A percentile compares a stretch with the other conserved stretches of the same genome.
Evolutionary conservation across 2,797 vertebrate genomes (phyloP).

Genomic region (Pelodytes ibericus): DNA sequence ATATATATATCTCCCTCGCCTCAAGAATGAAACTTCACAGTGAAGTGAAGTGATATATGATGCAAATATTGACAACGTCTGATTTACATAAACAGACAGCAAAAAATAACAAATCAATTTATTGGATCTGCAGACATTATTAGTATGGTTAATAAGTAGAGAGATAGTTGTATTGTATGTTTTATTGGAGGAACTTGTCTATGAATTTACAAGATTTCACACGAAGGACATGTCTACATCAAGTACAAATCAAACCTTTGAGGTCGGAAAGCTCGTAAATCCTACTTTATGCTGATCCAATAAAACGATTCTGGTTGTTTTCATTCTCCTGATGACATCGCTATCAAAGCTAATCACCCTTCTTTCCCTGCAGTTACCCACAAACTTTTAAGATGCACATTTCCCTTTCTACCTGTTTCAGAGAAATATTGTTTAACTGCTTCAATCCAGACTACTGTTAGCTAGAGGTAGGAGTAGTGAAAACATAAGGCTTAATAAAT

Average conservation of each 20-base stretch:
- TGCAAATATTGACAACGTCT: too few species aligned
- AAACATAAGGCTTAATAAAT: too few species aligned
- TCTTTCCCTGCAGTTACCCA: neutral
- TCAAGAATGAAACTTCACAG: too few species aligned
- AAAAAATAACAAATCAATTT: constrained; percentile 15
- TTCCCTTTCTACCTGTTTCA: too few species aligned
- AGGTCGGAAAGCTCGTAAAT: constrained; percentile 35
- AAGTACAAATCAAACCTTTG: constrained; percentile 31
- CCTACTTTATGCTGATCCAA: constrained; percentile 14
- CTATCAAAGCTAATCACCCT: neutral
- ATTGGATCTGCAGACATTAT: constrained; percentile 18
- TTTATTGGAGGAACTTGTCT: constrained; percentile 29
- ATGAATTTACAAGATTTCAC: constrained; percentile 39
- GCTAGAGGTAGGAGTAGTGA: too few species aligned
- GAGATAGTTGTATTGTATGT: constrained; percentile 33
- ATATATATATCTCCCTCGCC: too few species aligned
- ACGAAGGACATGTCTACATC: constrained; percentile 7
- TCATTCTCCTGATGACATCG: neutral
- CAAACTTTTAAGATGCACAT: neutral
- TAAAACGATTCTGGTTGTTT: constrained; percentile 19
- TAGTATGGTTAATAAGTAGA: constrained; percentile 21
- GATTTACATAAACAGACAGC: too few species aligned
- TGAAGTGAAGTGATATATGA: too few species aligned
- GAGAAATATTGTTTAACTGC: too few species aligned
- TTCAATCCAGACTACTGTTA: too few species aligned